Evolutionary conservation across 2,113 vertebrate genomes (phyloP), one percentile per base, ranked within the genome.

Genomic region (Bubo blakistoni): DNA sequence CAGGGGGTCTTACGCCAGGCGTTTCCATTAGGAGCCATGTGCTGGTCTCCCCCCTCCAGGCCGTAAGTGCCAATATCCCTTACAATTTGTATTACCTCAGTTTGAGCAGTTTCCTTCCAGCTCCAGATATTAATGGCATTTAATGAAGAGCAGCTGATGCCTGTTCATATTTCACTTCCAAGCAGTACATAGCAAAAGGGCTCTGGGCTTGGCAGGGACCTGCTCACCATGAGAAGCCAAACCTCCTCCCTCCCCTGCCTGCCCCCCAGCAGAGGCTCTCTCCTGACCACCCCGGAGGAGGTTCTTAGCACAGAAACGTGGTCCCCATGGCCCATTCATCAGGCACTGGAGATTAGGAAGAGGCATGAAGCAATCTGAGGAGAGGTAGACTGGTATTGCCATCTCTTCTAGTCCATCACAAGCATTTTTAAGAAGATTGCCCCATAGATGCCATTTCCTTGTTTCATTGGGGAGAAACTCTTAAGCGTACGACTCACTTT

Each of bases 401-500:
- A 7, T 36, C 58, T 57, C 52, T 24, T n/a, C 63, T 11, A 47
- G 36, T 21, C 12, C 2, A 52, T 26, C 42, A 34, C 22, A 30
- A 36, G 13, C 8, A 21, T 24, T 58, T 62, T 30, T 30, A 36
- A 59, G 36, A 52, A 52, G 6, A n/a, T 17, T 44, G 30, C 24
- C 46, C 70, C 40, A n/a, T 8, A 66, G 46, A 25, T 10, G 46
- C n/a, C 51, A 34, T 51, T 57, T 51, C 57, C 36, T 49, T 63
- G 13, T 54, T 76, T 44, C 24, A 19, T 20, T 36, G 30, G 9
- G 38, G 36, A 58, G 20, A 86, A 88, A n/a, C 5, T 71, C 30
- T 42, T 34, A 10, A 79, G 54, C 0, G 0, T 11, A 15, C 11
- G 5, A 52, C 8, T 3, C 12, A 0, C n/a, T 29, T 40, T 51